Evolutionary conservation across 2,888 invertebrate species (phyloP).

Genomic region (Cerastoderma edule): DNA sequence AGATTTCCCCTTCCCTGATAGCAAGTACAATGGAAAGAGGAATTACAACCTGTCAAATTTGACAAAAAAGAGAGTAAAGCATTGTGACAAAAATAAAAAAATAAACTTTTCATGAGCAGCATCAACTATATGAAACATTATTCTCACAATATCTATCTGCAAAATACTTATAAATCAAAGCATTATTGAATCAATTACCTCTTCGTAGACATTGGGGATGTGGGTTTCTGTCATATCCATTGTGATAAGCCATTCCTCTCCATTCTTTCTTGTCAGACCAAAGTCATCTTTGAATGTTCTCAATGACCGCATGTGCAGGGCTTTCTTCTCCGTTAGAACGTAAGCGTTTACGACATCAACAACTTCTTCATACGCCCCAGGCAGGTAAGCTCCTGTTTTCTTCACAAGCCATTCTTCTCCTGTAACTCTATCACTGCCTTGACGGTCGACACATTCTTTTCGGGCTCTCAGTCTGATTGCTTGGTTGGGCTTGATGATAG

Average conservation of each 20-base stretch:
- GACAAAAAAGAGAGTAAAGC: too few species aligned
- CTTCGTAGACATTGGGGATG: constrained; percentile 85
- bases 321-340: constrained; percentile 85
- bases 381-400: constrained; percentile 85
- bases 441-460: constrained; percentile 83
- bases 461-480: constrained; percentile 84
- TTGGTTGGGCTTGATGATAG: constrained; percentile 84
- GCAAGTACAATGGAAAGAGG: too few species aligned
- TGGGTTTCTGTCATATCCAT: constrained; percentile 84
- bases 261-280: constrained; percentile 84
- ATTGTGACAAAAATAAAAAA: too few species aligned
- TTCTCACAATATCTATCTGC: too few species aligned
- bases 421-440: constrained; percentile 72
- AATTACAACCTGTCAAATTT: too few species aligned
- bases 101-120: too few species aligned
- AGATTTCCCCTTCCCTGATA: too few species aligned
- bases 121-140: too few species aligned
- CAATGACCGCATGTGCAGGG: constrained; percentile 84
- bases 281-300: constrained; percentile 85
- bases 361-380: constrained; percentile 85
- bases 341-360: constrained; percentile 84
- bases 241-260: constrained; percentile 85
- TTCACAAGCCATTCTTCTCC: constrained; percentile 85
- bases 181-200: too few species aligned
- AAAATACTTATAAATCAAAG: too few species aligned